Percentiles rank a stretch among this genome's conserved stretches.
phyloP scores from a whole-genome alignment of 2,113 vertebrate species.

The Spilogale gracilis region DNA sequence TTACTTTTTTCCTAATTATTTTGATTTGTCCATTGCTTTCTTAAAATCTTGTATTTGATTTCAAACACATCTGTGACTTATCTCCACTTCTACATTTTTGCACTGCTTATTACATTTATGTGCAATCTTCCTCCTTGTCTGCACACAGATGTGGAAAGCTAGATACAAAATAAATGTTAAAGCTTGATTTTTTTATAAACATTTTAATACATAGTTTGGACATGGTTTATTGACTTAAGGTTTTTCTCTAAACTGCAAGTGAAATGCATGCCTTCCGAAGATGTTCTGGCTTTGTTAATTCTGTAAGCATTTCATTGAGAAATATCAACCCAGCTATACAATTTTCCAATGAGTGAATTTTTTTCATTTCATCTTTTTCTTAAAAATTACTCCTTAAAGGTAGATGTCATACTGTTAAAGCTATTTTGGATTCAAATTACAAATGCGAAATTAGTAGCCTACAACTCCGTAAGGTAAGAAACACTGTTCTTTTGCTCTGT shows the following conservation, averaged over 20 bases:
- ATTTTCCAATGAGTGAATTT: slow-evolving; percentile 57
- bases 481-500: slow-evolving; percentile 38
- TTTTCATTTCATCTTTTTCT: slow-evolving; percentile 48
- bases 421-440: slow-evolving; percentile 59
- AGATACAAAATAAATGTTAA: slow-evolving; percentile 91
- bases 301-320: slow-evolving; percentile 73
- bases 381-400: slow-evolving; percentile 56
- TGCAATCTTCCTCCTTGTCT: slow-evolving; percentile 87
- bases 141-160: slow-evolving; percentile 88
- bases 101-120: slow-evolving; percentile 89
- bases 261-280: slow-evolving; percentile 79
- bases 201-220: slow-evolving; percentile 87
- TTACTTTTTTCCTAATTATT: slow-evolving; percentile 69
- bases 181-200: slow-evolving; percentile 90
- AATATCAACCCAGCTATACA: slow-evolving; percentile 38
- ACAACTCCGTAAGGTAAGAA: slow-evolving; percentile 63
- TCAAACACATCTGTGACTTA: slow-evolving; percentile 86
- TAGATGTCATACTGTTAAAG: slow-evolving; percentile 63
- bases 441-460: slow-evolving; percentile 61
- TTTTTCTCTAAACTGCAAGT: slow-evolving; percentile 75
- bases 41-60: slow-evolving; percentile 82
- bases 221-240: slow-evolving; percentile 87
- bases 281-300: slow-evolving; percentile 71
- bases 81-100: slow-evolving; percentile 85
- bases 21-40: slow-evolving; percentile 80